Conservation (phyloP, 2,888 invertebrate genomes). For the Aleiodes alternator region DNA sequence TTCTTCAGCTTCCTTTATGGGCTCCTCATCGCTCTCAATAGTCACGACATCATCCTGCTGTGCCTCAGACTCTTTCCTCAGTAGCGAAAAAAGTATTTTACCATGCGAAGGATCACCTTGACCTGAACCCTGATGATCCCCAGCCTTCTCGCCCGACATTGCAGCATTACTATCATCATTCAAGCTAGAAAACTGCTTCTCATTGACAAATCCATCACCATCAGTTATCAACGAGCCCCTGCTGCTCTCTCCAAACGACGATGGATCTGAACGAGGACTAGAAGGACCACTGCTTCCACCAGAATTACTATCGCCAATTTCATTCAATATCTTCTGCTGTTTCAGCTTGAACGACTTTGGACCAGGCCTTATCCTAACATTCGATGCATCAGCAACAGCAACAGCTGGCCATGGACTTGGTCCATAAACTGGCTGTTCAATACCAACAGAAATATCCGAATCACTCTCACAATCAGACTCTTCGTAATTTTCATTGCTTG, state of each 20-base stretch:
- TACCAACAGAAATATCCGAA: slow-evolving; percentile 70
- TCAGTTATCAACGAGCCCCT: background rate
- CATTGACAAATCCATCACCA: slow-evolving; percentile 24
- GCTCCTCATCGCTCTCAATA: slow-evolving; percentile 55
- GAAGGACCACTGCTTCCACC: background rate
- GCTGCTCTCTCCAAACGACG: background rate
- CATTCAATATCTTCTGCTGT: slow-evolving; percentile 46
- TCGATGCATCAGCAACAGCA: slow-evolving; percentile 6
- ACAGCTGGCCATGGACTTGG: slow-evolving; percentile 39
- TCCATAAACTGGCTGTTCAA: slow-evolving; percentile 48
- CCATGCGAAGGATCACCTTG: background rate
- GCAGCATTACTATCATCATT: too few relatives aligned
- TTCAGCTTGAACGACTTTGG: slow-evolving; percentile 65
- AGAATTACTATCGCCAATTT: background rate
- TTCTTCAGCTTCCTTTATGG: background rate
- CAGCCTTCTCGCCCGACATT: too few relatives aligned
- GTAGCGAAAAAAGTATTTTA: background rate
- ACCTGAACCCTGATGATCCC: background rate
- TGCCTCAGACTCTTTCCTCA: background rate
- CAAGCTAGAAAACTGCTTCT: background rate
- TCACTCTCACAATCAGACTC: slow-evolving; percentile 53
- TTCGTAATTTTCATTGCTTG: slow-evolving; percentile 15
- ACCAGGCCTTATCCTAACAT: slow-evolving; percentile 60
- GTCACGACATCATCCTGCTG: slow-evolving; percentile 49
- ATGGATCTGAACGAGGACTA: background rate